Conservation (phyloP, 1,140 invertebrate genomes). For the Apis cerana region DNA sequence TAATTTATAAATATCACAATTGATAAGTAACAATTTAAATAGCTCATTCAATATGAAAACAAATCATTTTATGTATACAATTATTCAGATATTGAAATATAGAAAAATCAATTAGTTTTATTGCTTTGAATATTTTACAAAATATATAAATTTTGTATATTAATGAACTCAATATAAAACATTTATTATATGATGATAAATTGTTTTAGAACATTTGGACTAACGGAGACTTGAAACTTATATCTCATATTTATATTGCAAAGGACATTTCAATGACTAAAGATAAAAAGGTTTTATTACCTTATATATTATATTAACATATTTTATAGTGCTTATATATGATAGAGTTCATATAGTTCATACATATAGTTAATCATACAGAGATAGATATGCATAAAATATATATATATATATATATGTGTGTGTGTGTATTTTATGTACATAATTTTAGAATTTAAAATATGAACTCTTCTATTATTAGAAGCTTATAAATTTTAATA, state of each 20-base stretch:
- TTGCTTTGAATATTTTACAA: background rate
- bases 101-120: background rate
- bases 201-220: constrained; percentile 59
- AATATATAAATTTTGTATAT: background rate
- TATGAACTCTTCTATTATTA: background rate
- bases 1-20: constrained; percentile 33
- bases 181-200: constrained; percentile 25
- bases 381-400: no score
- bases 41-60: background rate
- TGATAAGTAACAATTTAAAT: background rate
- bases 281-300: constrained; percentile 60
- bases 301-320: constrained; percentile 38
- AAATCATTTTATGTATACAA: background rate
- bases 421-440: background rate
- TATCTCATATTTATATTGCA: constrained; percentile 40
- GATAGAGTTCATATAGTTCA: constrained; percentile 13
- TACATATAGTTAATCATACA: constrained; percentile 1
- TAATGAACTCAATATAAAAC: background rate
- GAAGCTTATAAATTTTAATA: background rate
- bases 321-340: constrained; percentile 29
- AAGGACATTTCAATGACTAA: constrained; percentile 63
- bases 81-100: background rate
- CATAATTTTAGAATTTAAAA: background rate
- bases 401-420: no score
- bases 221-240: constrained; percentile 32